phyloP scores from a whole-genome alignment of 2,888 invertebrate genomes.

The Amblyteles armatorius region DNA sequence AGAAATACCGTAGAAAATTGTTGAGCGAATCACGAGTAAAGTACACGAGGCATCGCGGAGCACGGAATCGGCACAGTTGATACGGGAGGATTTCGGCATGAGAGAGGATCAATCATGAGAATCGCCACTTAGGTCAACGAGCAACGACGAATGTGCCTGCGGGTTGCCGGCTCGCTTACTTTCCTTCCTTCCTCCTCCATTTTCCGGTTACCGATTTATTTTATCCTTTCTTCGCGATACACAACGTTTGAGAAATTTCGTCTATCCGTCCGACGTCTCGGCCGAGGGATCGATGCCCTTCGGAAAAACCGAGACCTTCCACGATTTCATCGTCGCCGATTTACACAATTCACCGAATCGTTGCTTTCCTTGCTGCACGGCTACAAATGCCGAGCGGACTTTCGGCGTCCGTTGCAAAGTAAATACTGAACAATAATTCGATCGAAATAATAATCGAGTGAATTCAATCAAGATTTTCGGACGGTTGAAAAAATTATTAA shows the following conservation, averaged over 20 bases:
- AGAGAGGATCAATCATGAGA: slow-evolving; percentile 75
- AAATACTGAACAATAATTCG: background rate
- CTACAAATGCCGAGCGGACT: background rate
- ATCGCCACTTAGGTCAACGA: slow-evolving; percentile 76
- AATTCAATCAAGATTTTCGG: background rate
- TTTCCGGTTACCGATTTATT: slow-evolving; percentile 52
- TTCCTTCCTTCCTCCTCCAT: background rate
- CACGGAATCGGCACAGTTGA: slow-evolving; percentile 8
- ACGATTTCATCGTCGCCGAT: slow-evolving; percentile 16
- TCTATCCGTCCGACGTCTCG: slow-evolving; percentile 11
- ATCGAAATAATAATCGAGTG: background rate
- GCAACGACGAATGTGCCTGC: slow-evolving; percentile 49
- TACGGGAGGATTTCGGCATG: slow-evolving; percentile 38
- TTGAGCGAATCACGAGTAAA: slow-evolving; percentile 45
- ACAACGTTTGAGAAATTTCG: slow-evolving; percentile 41
- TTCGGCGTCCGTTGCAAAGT: too few species aligned
- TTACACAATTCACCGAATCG: slow-evolving; percentile 20
- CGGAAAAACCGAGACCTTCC: slow-evolving; percentile 39
- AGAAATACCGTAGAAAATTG: slow-evolving; percentile 50
- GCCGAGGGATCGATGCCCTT: slow-evolving; percentile 37
- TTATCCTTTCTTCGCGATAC: slow-evolving; percentile 46
- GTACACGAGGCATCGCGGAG: slow-evolving; percentile 1
- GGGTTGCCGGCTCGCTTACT: background rate
- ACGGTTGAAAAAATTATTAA: background rate
- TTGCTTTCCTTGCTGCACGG: background rate